Percentiles rank a stretch among this genome's conserved stretches.
Evolutionary conservation across 1,140 invertebrate species (phyloP).

Genomic region (Dendrolimus punctatus): DNA sequence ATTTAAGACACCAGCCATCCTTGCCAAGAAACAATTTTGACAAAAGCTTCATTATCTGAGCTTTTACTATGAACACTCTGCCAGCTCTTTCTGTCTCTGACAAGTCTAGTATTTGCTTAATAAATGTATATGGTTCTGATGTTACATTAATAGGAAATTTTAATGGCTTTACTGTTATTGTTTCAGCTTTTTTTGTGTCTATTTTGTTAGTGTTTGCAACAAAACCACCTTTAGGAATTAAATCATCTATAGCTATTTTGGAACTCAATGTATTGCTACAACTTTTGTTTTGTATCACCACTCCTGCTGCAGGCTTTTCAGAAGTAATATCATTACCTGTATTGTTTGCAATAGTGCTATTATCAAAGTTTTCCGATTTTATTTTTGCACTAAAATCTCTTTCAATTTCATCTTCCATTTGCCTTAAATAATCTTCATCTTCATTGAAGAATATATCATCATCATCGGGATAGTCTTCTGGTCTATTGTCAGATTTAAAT

Average conservation of each 20-base stretch:
- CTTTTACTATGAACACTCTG: constrained; percentile 52
- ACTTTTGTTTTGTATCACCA: neutral
- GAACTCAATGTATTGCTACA: constrained; percentile 12
- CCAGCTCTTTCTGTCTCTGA: constrained; percentile 25
- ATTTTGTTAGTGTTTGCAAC: no score
- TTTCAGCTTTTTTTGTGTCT: no score
- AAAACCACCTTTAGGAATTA: no score
- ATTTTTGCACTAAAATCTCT: no score
- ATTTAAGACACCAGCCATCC: constrained; percentile 50
- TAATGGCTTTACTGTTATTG: no score
- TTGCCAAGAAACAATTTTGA: constrained; percentile 49
- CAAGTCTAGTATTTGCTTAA: constrained; percentile 58
- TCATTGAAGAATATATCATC: constrained; percentile 34
- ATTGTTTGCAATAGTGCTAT: constrained; percentile 4
- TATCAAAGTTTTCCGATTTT: no score
- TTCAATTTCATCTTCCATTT: constrained; percentile 42
- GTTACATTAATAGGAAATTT: constrained; percentile 11
- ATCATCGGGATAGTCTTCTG: constrained; percentile 35
- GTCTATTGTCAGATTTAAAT: constrained; percentile 29
- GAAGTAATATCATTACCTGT: no score
- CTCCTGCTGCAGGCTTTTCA: no score
- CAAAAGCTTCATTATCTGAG: constrained; percentile 49
- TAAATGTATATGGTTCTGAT: constrained; percentile 51
- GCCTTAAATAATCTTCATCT: constrained; percentile 47
- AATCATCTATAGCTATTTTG: constrained; percentile 6